Evolutionary conservation across 2,113 vertebrate genomes (phyloP).

Genomic region (Tretioscincus oriximinensis): DNA sequence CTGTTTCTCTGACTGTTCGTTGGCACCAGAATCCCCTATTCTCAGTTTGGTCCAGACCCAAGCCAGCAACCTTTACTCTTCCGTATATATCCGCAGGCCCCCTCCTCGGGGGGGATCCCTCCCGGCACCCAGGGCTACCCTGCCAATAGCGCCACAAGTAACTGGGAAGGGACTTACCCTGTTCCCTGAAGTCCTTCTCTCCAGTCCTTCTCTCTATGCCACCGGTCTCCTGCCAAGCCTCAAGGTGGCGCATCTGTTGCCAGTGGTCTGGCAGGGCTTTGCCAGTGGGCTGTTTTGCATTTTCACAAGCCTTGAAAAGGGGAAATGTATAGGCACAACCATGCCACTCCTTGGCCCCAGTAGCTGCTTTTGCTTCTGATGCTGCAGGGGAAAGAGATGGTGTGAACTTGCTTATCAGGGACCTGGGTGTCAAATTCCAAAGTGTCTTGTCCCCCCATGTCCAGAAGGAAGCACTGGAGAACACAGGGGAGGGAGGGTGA

Average conservation of each 20-base stretch:
- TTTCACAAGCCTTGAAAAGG: constrained; percentile 56
- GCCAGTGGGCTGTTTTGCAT: constrained; percentile 56
- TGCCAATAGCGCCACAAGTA: constrained; percentile 14
- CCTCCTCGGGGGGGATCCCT: not conserved
- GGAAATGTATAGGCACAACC: constrained; percentile 60
- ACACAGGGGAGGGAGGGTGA: not conserved
- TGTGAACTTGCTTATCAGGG: constrained; percentile 54
- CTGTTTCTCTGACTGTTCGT: not conserved
- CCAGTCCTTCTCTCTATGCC: constrained; percentile 40
- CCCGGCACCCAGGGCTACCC: not conserved
- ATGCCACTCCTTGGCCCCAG: constrained; percentile 40
- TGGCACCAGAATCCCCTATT: not conserved
- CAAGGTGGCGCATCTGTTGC: constrained; percentile 65
- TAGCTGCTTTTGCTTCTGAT: constrained; percentile 44
- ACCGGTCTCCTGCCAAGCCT: constrained; percentile 53
- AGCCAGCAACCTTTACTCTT: no score
- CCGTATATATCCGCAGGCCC: not conserved
- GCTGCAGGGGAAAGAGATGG: constrained; percentile 38
- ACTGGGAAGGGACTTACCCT: constrained; percentile 61
- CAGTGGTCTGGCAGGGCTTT: constrained; percentile 53
- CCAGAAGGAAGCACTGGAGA: not conserved
- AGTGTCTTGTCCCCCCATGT: constrained; percentile 33
- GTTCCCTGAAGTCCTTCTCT: constrained; percentile 56
- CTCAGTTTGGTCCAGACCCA: no score
- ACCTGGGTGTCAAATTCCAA: constrained; percentile 66